phyloP scores from a whole-genome alignment of 1,140 invertebrate genomes.

The Drosophila arawakana region DNA sequence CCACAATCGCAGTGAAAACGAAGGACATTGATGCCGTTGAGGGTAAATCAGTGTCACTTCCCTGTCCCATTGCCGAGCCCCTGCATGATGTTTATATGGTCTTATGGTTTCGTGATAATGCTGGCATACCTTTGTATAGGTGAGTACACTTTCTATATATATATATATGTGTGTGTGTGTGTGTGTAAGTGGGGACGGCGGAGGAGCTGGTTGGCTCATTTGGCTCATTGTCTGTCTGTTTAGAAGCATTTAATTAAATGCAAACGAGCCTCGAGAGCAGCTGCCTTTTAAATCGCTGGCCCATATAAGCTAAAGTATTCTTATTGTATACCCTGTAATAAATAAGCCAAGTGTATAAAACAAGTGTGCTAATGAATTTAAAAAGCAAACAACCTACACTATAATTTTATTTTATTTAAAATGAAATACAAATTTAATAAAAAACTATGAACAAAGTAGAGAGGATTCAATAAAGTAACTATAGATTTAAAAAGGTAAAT shows the following conservation, averaged over 20 bases:
- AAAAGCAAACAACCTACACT: not conserved
- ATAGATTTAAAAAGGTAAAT: no score
- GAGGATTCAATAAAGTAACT: no score
- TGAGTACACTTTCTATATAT: slow-evolving; percentile 84
- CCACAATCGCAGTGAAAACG: slow-evolving; percentile 84
- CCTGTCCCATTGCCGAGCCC: slow-evolving; percentile 93
- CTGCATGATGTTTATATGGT: slow-evolving; percentile 94
- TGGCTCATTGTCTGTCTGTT: slow-evolving; percentile 57
- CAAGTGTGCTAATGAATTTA: not conserved
- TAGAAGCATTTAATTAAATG: slow-evolving; percentile 79
- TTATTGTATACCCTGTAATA: slow-evolving; percentile 5
- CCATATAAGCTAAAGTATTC: slow-evolving; percentile 48
- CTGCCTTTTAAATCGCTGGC: slow-evolving; percentile 68
- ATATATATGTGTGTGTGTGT: slow-evolving; percentile 4
- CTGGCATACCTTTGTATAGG: slow-evolving; percentile 94
- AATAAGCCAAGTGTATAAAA: not conserved
- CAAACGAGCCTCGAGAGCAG: slow-evolving; percentile 71
- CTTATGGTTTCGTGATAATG: slow-evolving; percentile 95
- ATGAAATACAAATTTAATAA: no score
- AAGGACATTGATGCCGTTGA: slow-evolving; percentile 92
- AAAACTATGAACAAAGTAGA: no score
- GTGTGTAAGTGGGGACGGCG: not conserved
- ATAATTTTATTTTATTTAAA: no score
- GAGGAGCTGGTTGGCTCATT: slow-evolving; percentile 31
- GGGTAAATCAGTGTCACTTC: slow-evolving; percentile 92